Conservation (phyloP, 1,140 invertebrate genomes). For the Thaumatotibia leucotreta region DNA sequence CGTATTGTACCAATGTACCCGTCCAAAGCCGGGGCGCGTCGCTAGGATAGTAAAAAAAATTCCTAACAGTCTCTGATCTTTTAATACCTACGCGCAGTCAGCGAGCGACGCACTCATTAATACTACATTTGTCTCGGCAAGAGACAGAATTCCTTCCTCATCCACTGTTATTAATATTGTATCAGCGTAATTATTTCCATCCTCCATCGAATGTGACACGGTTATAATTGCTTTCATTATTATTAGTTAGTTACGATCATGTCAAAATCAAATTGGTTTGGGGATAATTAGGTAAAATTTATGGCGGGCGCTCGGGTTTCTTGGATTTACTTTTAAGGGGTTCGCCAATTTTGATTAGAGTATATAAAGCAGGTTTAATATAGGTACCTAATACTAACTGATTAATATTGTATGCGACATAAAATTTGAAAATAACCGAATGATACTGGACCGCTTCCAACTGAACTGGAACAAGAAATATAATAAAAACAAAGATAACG, state of each 20-base stretch:
- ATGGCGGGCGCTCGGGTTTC: neutral
- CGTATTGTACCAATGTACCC: too few species aligned
- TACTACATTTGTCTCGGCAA: conserved; percentile 62
- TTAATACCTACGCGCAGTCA: conserved; percentile 17
- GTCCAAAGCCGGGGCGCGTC: too few species aligned
- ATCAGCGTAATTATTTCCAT: conserved; percentile 57
- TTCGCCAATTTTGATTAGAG: neutral
- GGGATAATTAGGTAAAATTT: conserved; percentile 1
- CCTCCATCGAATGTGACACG: conserved; percentile 34
- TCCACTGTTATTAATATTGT: conserved; percentile 62
- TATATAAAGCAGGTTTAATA: too few species aligned
- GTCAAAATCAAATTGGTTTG: conserved; percentile 13
- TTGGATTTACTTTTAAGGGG: neutral
- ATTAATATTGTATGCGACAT: too few species aligned
- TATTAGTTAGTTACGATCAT: conserved; percentile 6
- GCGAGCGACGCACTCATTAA: conserved; percentile 57
- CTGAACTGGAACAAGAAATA: too few species aligned
- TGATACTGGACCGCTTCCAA: too few species aligned
- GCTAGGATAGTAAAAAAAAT: too few species aligned
- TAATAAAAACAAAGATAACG: too few species aligned
- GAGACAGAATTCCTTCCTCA: conserved; percentile 53
- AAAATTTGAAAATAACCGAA: too few species aligned
- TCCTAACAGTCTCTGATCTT: neutral
- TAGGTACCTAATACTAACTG: too few species aligned
- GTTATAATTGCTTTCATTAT: conserved; percentile 34